Evolutionary conservation across 2,113 vertebrate species (phyloP).

Genomic region (Phrynosoma blainvillii): DNA sequence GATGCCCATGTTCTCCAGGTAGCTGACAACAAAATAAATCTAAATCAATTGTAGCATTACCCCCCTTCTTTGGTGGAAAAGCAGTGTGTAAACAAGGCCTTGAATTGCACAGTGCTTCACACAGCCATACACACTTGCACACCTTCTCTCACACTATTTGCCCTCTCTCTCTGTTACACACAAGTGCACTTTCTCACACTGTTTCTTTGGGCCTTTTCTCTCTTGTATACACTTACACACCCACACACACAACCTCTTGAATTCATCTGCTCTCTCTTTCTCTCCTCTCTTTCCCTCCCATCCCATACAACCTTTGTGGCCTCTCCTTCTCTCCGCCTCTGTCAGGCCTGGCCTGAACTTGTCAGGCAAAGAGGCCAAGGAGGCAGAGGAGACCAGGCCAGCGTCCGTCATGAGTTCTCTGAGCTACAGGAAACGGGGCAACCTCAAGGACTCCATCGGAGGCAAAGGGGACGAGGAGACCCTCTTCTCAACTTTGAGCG

Average conservation of each 20-base stretch:
- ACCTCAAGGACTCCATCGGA: slow-evolving; percentile 88
- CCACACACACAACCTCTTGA: neutral
- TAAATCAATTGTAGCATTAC: slow-evolving; percentile 66
- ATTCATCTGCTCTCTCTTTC: neutral
- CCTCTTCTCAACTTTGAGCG: slow-evolving; percentile 84
- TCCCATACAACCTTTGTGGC: neutral
- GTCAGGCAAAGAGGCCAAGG: slow-evolving; percentile 78
- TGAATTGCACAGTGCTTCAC: slow-evolving; percentile 72
- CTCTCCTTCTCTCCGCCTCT: slow-evolving; percentile 9
- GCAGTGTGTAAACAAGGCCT: slow-evolving; percentile 70
- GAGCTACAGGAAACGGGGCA: slow-evolving; percentile 90
- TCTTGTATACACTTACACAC: neutral
- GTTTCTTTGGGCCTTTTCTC: neutral
- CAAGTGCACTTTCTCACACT: too few species aligned
- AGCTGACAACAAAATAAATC: slow-evolving; percentile 79
- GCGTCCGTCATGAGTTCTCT: slow-evolving; percentile 89
- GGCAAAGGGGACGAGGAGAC: slow-evolving; percentile 84
- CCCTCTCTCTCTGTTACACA: neutral
- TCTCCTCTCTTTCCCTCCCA: neutral
- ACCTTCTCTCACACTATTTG: slow-evolving; percentile 8
- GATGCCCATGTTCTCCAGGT: slow-evolving; percentile 68
- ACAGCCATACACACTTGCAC: too few species aligned
- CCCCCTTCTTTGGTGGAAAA: neutral
- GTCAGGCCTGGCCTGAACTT: slow-evolving; percentile 78
- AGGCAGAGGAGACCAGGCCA: slow-evolving; percentile 79